Percentiles rank a stretch among this genome's conserved stretches.
Conservation (phyloP, 1,140 invertebrate genomes). For the Pomacea maculata region DNA sequence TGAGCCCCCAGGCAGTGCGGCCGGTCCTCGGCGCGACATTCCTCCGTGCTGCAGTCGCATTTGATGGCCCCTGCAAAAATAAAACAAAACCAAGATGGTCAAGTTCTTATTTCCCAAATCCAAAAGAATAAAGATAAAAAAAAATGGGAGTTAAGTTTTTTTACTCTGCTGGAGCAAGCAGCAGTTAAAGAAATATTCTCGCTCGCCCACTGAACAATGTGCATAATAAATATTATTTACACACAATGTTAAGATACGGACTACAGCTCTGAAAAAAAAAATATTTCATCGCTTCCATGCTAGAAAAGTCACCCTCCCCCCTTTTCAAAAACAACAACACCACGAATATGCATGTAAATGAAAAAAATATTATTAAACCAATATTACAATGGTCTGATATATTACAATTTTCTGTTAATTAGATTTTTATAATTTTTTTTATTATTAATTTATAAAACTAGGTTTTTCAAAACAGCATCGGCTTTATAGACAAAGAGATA, state of each 20-base stretch:
- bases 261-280: not conserved
- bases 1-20: conserved; percentile 42
- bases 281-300: not conserved
- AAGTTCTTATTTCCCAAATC: not conserved
- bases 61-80: conserved; percentile 35
- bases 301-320: not conserved
- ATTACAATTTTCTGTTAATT: no score
- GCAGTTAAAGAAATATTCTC: not conserved
- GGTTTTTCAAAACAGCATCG: no score
- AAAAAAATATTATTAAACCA: no score
- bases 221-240: not conserved
- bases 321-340: not conserved
- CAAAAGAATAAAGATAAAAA: not conserved
- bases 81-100: not conserved
- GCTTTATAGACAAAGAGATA: no score
- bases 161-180: no score
- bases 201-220: no score
- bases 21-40: conserved; percentile 41
- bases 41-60: conserved; percentile 52
- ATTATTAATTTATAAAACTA: no score
- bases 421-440: no score
- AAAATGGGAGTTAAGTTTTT: not conserved
- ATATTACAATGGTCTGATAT: no score
- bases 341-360: no score
- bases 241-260: not conserved